Evolutionary conservation across 2,888 invertebrate genomes (phyloP).

Genomic region (Dasypogon diadema): DNA sequence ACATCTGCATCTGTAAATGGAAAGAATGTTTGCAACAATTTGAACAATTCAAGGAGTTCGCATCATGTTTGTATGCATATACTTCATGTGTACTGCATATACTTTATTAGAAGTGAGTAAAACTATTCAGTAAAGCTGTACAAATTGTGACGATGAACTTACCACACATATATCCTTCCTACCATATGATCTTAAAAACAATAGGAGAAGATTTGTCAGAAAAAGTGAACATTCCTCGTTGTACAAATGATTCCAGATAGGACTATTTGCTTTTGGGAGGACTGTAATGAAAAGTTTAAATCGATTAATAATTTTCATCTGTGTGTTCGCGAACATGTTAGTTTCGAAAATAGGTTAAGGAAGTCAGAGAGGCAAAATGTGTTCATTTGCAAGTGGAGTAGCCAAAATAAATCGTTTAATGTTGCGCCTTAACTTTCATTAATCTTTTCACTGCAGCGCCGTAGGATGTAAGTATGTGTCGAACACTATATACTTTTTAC

Average conservation of each 20-base stretch:
- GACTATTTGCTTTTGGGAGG: slow-evolving; percentile 75
- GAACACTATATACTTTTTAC: slow-evolving; percentile 63
- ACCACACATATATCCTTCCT: too few species aligned
- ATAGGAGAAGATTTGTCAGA: slow-evolving; percentile 77
- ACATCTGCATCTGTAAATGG: slow-evolving; percentile 44
- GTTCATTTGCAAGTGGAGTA: slow-evolving; percentile 64
- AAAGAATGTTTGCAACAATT: slow-evolving; percentile 29
- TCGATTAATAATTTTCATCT: slow-evolving; percentile 66
- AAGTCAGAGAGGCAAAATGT: slow-evolving; percentile 63
- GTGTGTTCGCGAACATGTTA: slow-evolving; percentile 65
- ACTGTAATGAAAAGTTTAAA: slow-evolving; percentile 68
- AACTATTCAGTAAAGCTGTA: neutral
- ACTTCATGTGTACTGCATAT: neutral
- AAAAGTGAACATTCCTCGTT: slow-evolving; percentile 74
- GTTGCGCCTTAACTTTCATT: slow-evolving; percentile 74
- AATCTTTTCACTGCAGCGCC: slow-evolving; percentile 69
- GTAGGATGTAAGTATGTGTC: slow-evolving; percentile 68
- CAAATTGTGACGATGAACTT: too few species aligned
- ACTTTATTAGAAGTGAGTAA: slow-evolving; percentile 6
- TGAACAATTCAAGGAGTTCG: slow-evolving; percentile 4
- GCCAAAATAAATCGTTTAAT: slow-evolving; percentile 67
- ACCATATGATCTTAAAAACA: slow-evolving; percentile 80
- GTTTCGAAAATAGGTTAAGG: slow-evolving; percentile 68
- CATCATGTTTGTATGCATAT: slow-evolving; percentile 18
- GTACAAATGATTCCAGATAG: slow-evolving; percentile 70